phyloP scores from a whole-genome alignment of 2,113 vertebrate genomes.

The Leiothrix lutea region DNA sequence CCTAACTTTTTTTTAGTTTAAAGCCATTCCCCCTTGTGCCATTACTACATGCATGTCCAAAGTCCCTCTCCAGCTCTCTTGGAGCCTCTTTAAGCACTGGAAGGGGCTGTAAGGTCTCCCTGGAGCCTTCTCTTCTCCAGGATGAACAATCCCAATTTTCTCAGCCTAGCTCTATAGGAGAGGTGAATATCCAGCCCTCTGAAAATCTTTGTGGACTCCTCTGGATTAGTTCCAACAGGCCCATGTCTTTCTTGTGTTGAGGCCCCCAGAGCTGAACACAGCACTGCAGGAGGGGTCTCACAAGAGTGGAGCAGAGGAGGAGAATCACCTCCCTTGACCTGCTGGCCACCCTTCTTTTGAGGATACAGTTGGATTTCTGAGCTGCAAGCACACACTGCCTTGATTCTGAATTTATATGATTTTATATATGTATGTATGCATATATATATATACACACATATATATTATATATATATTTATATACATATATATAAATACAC shows the following conservation, averaged over 20 bases:
- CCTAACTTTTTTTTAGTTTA: not conserved
- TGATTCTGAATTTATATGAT: not conserved
- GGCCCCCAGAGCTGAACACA: no score
- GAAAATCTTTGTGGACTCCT: not conserved
- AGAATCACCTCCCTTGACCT: not conserved
- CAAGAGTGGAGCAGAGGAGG: not conserved
- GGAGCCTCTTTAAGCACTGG: not conserved
- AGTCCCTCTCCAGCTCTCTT: not conserved
- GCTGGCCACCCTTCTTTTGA: not conserved
- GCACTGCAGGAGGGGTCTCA: not conserved
- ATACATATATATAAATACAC: not conserved
- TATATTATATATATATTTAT: not conserved
- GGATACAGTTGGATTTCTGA: not conserved
- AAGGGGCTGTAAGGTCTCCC: not conserved
- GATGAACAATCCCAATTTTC: not conserved
- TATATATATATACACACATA: not conserved
- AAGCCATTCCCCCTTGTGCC: not conserved
- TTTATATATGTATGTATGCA: not conserved
- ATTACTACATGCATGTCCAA: not conserved
- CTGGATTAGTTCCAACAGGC: not conserved
- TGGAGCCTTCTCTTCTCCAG: not conserved
- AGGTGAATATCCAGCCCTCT: not conserved
- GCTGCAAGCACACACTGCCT: not conserved
- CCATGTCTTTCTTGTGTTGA: rapidly evolving
- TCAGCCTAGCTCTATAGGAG: not conserved